Conservation (phyloP, 1,140 invertebrate species). For the Drosophila subobscura region DNA sequence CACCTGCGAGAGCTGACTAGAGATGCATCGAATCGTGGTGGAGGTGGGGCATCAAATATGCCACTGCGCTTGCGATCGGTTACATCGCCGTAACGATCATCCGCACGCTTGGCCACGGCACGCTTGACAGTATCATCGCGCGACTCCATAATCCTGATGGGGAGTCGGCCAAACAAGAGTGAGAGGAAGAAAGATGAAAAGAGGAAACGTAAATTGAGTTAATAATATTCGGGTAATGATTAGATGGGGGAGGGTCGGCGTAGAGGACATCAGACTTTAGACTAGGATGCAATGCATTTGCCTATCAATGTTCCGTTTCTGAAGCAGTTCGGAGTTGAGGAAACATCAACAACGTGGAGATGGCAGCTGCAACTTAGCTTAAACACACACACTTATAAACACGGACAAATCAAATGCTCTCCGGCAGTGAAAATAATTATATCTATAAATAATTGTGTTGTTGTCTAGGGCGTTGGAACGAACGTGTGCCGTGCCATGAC, state of each 20-base stretch:
- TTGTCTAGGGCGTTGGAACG: constrained; percentile 37
- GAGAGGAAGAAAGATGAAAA: constrained; percentile 61
- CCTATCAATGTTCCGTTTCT: constrained; percentile 39
- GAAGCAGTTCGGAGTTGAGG: constrained; percentile 59
- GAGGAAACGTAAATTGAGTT: constrained; percentile 40
- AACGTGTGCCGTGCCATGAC: constrained; percentile 25
- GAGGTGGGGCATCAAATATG: constrained; percentile 84
- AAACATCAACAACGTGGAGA: constrained; percentile 71
- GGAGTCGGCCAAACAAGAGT: constrained; percentile 25
- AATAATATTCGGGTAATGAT: constrained; percentile 7
- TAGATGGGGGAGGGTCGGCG: background rate
- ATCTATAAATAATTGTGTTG: constrained; percentile 64
- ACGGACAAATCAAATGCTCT: constrained; percentile 65
- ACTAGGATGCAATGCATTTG: constrained; percentile 54
- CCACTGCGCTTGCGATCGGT: constrained; percentile 83
- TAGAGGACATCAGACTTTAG: constrained; percentile 16
- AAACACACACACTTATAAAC: constrained; percentile 42
- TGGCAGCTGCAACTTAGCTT: constrained; percentile 62
- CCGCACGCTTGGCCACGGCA: constrained; percentile 78
- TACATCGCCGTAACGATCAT: constrained; percentile 80
- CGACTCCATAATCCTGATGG: constrained; percentile 76
- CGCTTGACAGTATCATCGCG: constrained; percentile 84
- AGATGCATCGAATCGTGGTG: constrained; percentile 78
- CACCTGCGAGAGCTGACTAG: constrained; percentile 75
- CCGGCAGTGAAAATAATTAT: constrained; percentile 36